phyloP scores from a whole-genome alignment of 2,888 invertebrate species.

The Limulus polyphemus region DNA sequence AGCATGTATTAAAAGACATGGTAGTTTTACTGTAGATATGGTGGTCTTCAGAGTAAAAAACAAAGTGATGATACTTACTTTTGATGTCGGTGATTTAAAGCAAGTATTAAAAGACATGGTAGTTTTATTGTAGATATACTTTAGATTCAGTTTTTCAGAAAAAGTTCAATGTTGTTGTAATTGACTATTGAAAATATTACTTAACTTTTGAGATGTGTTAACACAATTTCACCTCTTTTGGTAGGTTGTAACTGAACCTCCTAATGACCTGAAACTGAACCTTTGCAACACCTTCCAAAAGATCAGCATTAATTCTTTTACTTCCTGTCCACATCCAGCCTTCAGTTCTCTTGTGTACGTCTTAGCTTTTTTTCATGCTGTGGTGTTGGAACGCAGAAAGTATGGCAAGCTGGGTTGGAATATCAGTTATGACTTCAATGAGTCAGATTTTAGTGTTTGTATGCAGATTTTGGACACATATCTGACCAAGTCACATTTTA shows the following conservation, averaged over 20 bases:
- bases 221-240: no score
- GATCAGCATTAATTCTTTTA: constrained; percentile 58
- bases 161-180: no score
- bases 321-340: constrained; percentile 58
- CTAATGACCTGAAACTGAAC: constrained; percentile 78
- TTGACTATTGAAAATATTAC: no score
- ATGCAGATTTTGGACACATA: constrained; percentile 73
- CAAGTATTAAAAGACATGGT: no score
- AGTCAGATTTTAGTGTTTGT: constrained; percentile 82
- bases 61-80: no score
- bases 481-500: constrained; percentile 42
- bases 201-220: no score
- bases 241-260: constrained; percentile 80
- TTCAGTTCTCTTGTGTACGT: constrained; percentile 73
- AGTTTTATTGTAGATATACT: no score
- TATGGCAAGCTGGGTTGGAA: constrained; percentile 94
- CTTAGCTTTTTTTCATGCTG: constrained; percentile 84
- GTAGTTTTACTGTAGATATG: no score
- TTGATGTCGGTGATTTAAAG: no score
- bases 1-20: no score
- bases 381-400: constrained; percentile 76
- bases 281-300: constrained; percentile 77
- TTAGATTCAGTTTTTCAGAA: no score
- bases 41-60: no score
- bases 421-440: constrained; percentile 79